Evolutionary conservation across 2,888 invertebrate species (phyloP), one percentile per base, ranked within the genome.

Genomic region (Philopedon plagiatum): DNA sequence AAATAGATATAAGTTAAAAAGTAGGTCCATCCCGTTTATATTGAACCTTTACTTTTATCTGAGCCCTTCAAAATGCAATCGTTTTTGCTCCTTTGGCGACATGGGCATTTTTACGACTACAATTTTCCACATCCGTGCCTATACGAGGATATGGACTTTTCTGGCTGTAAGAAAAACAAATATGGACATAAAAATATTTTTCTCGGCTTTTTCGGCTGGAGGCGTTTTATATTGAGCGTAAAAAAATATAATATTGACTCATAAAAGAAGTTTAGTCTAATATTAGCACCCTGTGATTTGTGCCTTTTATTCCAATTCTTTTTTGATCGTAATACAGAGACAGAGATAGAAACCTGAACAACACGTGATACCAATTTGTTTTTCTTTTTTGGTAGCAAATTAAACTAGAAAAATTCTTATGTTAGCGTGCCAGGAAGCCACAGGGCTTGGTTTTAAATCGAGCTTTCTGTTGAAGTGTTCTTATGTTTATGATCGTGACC

Each of bases 121-220:
- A 71, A 71, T 71, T 71, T 71, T 65, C 60, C 65, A 44, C 71
- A 65, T 44, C 58, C 60, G 64, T 65, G 71, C 71, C 65, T 60
- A 26, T 63, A 44, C 34, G 67, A 37, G 49, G 61, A 56, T 69
- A 46, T 65, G 64, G 63, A 58, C 58, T 65, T 62, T 56, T 46
- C 54, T 58, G 64, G 54, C 60, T 54, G 5, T 54, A 65, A 60
- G 41, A 58, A 64, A 65, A 71, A 71, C 71, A 71, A 65, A 71
- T 68, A 61, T 61, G 61, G 51, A 46, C 57, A 32, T 39, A 57
- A 62, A 62, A 68, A 51, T 57, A 21, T 11, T 63, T 57, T 63
- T 63, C 11, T 26, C 8, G 15, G 15, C 13, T 26, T 46, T 23
- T 21, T n/a, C n/a, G n/a, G 23, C 9, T 23, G 7, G 21, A n/a